Evolutionary conservation across 2,113 vertebrate genomes (phyloP).

Genomic region (Erythrocercus mccallii): DNA sequence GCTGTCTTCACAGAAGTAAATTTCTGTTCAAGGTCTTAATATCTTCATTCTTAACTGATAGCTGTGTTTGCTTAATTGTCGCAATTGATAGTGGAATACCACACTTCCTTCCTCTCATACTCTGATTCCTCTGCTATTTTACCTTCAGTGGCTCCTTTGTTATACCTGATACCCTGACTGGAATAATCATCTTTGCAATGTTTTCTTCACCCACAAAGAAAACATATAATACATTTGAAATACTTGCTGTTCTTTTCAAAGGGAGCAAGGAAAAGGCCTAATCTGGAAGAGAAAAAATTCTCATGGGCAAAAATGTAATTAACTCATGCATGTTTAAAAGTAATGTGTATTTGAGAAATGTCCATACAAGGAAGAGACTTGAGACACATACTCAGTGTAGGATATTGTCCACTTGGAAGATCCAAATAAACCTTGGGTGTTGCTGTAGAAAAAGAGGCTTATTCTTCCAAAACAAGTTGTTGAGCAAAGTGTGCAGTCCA

Average conservation of each 20-base stretch:
- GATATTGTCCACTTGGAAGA: not conserved
- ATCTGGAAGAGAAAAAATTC: not conserved
- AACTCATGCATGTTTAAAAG: not conserved
- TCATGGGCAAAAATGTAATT: not conserved
- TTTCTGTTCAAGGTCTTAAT: slow-evolving; percentile 8
- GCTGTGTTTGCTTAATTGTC: not conserved
- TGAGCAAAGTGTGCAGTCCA: not conserved
- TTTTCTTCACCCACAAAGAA: not conserved
- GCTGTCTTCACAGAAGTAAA: not conserved
- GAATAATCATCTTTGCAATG: not conserved
- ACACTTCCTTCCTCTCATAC: not conserved
- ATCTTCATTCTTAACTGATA: slow-evolving; percentile 2
- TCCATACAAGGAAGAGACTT: not conserved
- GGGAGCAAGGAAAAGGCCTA: not conserved
- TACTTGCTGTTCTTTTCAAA: not conserved
- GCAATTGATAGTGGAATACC: not conserved
- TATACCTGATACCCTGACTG: not conserved
- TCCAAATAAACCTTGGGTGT: not conserved
- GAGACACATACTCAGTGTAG: not conserved
- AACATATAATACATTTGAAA: not conserved
- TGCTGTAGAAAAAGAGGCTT: not conserved
- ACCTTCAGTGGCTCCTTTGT: not conserved
- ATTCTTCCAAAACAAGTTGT: not conserved
- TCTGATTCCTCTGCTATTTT: not conserved
- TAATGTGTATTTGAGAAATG: not conserved